phyloP scores from a whole-genome alignment of 2,113 vertebrate genomes.

The Hylia prasina region DNA sequence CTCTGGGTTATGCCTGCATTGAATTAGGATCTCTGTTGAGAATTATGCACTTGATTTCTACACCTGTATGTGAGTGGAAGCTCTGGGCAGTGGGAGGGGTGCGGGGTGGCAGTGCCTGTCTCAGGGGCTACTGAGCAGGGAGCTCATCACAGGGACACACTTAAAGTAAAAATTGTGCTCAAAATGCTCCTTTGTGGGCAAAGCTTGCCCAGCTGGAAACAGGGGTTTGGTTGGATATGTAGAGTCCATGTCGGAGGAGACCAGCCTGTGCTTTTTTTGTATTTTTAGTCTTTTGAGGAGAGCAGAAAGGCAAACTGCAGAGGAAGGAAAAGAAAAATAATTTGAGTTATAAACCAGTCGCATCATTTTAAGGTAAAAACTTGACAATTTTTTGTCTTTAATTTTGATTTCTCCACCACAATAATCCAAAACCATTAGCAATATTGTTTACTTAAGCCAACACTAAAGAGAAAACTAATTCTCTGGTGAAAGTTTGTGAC shows the following conservation, averaged over 20 bases:
- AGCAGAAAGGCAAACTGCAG: neutral
- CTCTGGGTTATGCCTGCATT: neutral
- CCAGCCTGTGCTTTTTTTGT: rapidly evolving
- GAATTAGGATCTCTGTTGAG: neutral
- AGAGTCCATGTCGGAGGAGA: neutral
- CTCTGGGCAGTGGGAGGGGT: neutral
- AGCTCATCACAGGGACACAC: rapidly evolving
- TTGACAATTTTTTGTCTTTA: neutral
- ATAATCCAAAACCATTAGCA: neutral
- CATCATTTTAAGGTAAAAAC: neutral
- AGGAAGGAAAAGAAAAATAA: neutral
- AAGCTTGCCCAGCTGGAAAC: neutral
- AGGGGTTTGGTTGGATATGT: neutral
- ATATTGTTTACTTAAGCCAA: neutral
- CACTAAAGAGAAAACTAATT: neutral
- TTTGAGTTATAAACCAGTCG: neutral
- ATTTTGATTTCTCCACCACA: neutral
- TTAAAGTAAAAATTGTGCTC: rapidly evolving
- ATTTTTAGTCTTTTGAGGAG: neutral
- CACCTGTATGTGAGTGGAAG: neutral
- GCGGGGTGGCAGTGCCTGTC: neutral
- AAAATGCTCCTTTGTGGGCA: neutral
- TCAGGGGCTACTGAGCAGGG: rapidly evolving
- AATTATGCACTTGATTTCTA: rapidly evolving
- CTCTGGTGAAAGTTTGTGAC: neutral